phyloP scores from a whole-genome alignment of 2,797 vertebrate genomes.

The Pangasius mekongensis region DNA sequence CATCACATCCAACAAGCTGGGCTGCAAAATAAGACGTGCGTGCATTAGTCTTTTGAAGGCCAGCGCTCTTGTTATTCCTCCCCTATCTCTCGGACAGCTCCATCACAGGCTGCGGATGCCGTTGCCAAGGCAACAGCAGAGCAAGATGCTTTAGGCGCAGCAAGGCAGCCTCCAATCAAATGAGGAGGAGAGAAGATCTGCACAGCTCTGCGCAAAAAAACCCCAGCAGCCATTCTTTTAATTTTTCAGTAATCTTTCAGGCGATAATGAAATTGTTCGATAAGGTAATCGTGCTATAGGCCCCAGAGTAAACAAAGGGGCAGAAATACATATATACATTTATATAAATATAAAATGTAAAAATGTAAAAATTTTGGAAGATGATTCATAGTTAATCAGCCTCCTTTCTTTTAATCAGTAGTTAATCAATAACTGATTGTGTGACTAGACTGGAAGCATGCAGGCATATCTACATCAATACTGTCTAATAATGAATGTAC shows the following conservation, averaged over 20 bases:
- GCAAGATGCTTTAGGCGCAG: slow-evolving; percentile 73
- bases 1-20: background rate
- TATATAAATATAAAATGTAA: background rate
- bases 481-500: background rate
- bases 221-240: background rate
- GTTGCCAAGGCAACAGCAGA: slow-evolving; percentile 89
- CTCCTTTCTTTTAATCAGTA: background rate
- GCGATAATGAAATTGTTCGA: background rate
- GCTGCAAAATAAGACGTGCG: background rate
- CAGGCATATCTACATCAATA: background rate
- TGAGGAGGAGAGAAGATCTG: slow-evolving; percentile 68
- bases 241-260: background rate
- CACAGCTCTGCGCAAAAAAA: slow-evolving; percentile 47
- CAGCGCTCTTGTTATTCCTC: slow-evolving; percentile 16
- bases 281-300: background rate
- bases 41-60: slow-evolving; percentile 3
- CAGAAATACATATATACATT: background rate
- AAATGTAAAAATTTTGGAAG: background rate
- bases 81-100: slow-evolving; percentile 18
- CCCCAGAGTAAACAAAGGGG: background rate
- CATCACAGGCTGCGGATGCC: slow-evolving; percentile 83
- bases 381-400: background rate
- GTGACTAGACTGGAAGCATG: background rate
- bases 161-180: slow-evolving; percentile 72
- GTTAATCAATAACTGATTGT: background rate